Conservation (phyloP, 2,797 vertebrate genomes). For the Sebastolobus alascanus region DNA sequence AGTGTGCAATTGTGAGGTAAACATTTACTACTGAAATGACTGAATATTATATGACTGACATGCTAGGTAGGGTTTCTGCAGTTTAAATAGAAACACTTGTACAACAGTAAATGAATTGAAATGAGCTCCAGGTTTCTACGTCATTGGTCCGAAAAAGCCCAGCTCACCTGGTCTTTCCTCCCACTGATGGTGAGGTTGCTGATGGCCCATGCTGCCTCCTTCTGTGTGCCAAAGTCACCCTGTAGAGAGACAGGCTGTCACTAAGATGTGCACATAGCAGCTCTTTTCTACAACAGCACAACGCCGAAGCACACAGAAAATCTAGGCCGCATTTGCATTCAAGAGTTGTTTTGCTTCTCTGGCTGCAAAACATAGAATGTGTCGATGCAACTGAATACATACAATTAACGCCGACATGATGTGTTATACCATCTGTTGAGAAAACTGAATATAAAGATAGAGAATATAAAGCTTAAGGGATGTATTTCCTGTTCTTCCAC, state of each 20-base stretch:
- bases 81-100: neutral
- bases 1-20: neutral
- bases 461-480: neutral
- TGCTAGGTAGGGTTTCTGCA: neutral
- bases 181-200: constrained; percentile 99
- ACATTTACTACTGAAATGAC: neutral
- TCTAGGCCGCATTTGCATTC: constrained; percentile 1
- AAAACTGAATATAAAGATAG: constrained; percentile 8
- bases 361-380: constrained; percentile 8
- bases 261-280: constrained; percentile 26
- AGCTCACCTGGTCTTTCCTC: constrained; percentile 96
- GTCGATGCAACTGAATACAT: neutral
- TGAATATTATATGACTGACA: neutral
- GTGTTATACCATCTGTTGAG: neutral
- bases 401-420: neutral
- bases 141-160: constrained; percentile 19
- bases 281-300: constrained; percentile 17
- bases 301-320: neutral
- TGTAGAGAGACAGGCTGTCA: constrained; percentile 85
- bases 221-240: constrained; percentile 99
- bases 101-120: neutral
- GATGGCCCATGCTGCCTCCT: constrained; percentile 99
- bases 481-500: neutral
- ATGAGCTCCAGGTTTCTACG: constrained; percentile 16
- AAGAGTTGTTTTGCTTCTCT: constrained; percentile 1